These are phyloP conservation scores for Odontocolon sp. DNA, from an alignment of 2,888 invertebrate species.

Conservation along the genomic window DNA sequence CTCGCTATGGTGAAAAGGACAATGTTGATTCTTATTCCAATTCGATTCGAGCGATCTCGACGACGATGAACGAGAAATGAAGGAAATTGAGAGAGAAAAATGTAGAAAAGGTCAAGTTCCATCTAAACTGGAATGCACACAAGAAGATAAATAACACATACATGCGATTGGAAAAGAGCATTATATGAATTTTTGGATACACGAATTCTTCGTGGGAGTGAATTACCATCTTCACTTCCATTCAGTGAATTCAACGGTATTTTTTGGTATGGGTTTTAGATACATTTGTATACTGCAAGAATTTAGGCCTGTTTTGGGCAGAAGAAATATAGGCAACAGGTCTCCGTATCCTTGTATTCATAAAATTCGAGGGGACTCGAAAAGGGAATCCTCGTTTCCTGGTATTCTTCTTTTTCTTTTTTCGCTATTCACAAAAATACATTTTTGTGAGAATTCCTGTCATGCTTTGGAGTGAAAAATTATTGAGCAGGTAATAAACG, in stretches of 20 bases:
- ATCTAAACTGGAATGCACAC: conserved; percentile 21
- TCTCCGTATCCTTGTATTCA: background rate
- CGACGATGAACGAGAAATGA: background rate
- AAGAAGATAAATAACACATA: background rate
- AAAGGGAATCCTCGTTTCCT: conserved; percentile 11
- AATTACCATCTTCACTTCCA: conserved; percentile 46
- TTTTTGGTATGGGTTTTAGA: background rate
- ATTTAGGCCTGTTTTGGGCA: conserved; percentile 29
- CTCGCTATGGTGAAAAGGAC: background rate
- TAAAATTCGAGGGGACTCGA: conserved; percentile 7
- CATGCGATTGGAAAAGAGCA: conserved; percentile 1
- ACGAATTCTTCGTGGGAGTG: conserved; percentile 54
- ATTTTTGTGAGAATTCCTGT: conserved; percentile 6
- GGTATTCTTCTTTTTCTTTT: background rate
- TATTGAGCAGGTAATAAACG: background rate
- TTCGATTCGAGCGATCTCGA: conserved; percentile 3
- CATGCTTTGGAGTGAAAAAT: conserved; percentile 34
- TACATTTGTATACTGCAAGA: conserved; percentile 19
- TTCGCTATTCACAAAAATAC: background rate
- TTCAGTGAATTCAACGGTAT: background rate
- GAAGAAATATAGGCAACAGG: conserved; percentile 32
- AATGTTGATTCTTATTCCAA: conserved; percentile 23
- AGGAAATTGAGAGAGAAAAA: background rate
- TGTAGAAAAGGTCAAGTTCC: conserved; percentile 49
- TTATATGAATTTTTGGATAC: background rate